Evolutionary conservation across 2,113 vertebrate genomes (phyloP).

Genomic region (Alces alces): DNA sequence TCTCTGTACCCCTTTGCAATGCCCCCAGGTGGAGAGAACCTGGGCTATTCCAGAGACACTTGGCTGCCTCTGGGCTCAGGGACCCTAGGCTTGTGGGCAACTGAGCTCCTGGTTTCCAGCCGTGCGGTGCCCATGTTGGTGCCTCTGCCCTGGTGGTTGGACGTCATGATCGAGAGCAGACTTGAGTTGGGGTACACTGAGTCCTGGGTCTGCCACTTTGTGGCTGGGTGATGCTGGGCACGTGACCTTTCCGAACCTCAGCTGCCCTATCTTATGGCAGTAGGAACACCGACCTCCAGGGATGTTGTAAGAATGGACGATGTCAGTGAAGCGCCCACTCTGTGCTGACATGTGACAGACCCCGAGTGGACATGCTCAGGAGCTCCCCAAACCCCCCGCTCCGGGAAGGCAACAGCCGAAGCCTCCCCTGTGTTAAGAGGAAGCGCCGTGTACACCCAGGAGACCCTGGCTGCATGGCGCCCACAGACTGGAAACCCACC

Average conservation of each 20-base stretch:
- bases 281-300: neutral
- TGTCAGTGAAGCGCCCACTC: neutral
- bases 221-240: neutral
- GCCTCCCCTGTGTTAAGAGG: neutral
- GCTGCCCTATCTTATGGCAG: neutral
- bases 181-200: neutral
- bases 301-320: neutral
- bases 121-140: neutral
- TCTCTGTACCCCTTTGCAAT: too few species aligned
- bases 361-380: neutral
- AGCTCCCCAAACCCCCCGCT: neutral
- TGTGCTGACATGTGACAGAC: neutral
- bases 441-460: neutral
- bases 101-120: neutral
- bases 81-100: neutral
- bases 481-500: conserved; percentile 71
- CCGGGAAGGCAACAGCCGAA: neutral
- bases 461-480: neutral
- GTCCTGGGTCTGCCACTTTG: neutral
- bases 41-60: neutral
- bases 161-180: neutral
- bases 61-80: neutral
- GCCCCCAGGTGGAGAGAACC: neutral
- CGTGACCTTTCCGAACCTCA: neutral
- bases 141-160: neutral